A percentile compares a stretch with the other conserved stretches of the same genome.
Evolutionary conservation across 2,888 invertebrate genomes (phyloP).

Genomic region (Drosophila mayaguana): DNA sequence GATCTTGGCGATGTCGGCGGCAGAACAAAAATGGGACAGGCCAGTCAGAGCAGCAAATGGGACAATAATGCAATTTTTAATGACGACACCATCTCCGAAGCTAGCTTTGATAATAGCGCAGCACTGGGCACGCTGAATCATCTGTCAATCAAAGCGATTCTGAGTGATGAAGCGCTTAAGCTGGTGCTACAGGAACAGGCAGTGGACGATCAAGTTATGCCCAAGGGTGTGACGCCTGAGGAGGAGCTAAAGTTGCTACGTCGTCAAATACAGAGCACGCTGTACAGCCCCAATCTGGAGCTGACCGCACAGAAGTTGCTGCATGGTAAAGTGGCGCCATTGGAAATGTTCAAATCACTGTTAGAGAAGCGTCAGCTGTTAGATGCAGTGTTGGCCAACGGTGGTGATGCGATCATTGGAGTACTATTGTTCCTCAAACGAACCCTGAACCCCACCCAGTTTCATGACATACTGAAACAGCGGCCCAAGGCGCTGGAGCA

Average conservation of each 20-base stretch:
- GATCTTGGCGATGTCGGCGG: slow-evolving; percentile 19
- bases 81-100: slow-evolving; percentile 84
- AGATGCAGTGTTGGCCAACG: slow-evolving; percentile 89
- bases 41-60: slow-evolving; percentile 51
- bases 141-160: slow-evolving; percentile 82
- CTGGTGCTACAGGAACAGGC: slow-evolving; percentile 80
- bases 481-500: slow-evolving; percentile 90
- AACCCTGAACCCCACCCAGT: slow-evolving; percentile 90
- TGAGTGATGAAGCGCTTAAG: slow-evolving; percentile 82
- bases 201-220: slow-evolving; percentile 76
- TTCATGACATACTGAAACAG: slow-evolving; percentile 89
- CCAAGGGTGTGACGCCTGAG: slow-evolving; percentile 83
- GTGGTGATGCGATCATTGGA: slow-evolving; percentile 90
- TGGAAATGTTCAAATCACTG: slow-evolving; percentile 87
- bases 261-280: slow-evolving; percentile 79
- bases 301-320: slow-evolving; percentile 84
- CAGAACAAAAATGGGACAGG: slow-evolving; percentile 15
- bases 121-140: slow-evolving; percentile 72
- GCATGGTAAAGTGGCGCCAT: slow-evolving; percentile 86
- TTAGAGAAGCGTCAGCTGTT: slow-evolving; percentile 90
- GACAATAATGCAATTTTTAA: slow-evolving; percentile 72
- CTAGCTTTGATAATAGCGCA: slow-evolving; percentile 82
- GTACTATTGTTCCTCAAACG: slow-evolving; percentile 90
- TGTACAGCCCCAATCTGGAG: slow-evolving; percentile 81
- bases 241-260: slow-evolving; percentile 84